Conservation (phyloP, 2,888 invertebrate species). For the Eupithecia insigniata region DNA sequence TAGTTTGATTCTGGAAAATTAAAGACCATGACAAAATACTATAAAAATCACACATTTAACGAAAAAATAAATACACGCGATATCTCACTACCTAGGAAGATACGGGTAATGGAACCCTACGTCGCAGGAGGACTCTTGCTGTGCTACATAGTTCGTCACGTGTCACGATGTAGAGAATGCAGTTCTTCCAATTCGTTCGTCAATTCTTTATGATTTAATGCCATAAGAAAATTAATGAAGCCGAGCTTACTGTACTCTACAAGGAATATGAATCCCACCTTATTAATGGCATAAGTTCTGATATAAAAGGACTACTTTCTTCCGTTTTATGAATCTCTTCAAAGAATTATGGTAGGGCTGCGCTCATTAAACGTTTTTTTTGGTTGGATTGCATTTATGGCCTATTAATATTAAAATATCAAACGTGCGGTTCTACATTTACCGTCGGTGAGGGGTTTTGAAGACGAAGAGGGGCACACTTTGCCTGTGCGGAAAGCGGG, state of each 20-base stretch:
- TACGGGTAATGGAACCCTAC: too few species aligned
- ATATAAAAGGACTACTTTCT: not conserved
- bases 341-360: not conserved
- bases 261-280: not conserved
- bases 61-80: too few species aligned
- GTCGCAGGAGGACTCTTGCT: too few species aligned
- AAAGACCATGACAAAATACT: too few species aligned
- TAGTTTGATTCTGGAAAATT: too few species aligned
- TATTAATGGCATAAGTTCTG: not conserved
- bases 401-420: constrained; percentile 52
- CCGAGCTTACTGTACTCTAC: not conserved
- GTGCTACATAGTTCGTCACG: too few species aligned
- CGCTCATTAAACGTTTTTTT: not conserved
- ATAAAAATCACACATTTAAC: too few species aligned
- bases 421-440: constrained; percentile 77
- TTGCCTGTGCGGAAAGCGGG: constrained; percentile 58
- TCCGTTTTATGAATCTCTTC: not conserved
- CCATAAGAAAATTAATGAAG: too few species aligned
- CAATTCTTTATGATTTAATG: too few species aligned
- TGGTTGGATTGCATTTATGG: not conserved
- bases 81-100: too few species aligned
- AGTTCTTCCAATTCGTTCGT: too few species aligned
- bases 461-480: constrained; percentile 60
- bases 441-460: constrained; percentile 62
- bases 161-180: too few species aligned